Evolutionary conservation across 2,113 vertebrate species (phyloP), one percentile per base, ranked within the genome.

Genomic region (Apaloderma vittatum): DNA sequence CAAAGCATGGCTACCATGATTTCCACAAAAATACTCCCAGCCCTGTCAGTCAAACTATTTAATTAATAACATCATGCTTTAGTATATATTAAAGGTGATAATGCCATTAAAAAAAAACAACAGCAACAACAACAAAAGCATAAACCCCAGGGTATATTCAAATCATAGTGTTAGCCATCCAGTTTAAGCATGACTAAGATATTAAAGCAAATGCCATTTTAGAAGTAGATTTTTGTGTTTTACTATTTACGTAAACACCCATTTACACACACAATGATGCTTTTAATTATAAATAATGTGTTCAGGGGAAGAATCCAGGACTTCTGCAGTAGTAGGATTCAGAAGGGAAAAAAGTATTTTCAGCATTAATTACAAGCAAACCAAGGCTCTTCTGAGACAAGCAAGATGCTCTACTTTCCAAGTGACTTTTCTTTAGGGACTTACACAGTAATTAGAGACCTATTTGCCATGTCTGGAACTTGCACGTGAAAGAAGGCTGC

Each of bases 321-420:
- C 68, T 78, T 96, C 48, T 76, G 59, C 76, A 91, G 66, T 23
- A 83, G 55, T 14, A 55, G 51, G 55, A 76, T 76, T 96, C 86
- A 91, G 65, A 93, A 79, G 81, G 84, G 91, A 20, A 59, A 92
- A 80, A 92, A 79, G 40, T 82, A 57, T 94, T 78, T 90, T 91
- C 86, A 68, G 21, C 79, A 93, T 96, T 96, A 97, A 97, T 93
- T 95, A 95, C 75, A 73, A 83, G 77, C 74, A 89, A 68, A 82
- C 58, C 65, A 61, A 91, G 92, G 48, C 91, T 90, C 86, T 95
- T 93, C 81, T 66, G 95, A 90, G 91, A 77, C 49, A 86, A 73
- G 57, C 40, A 77, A 71, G 63, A 88, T 2, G 6, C 77, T 93
- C 88, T 78, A 43, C 68, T 97, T 96, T 93, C 61, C 72, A 86